Base-by-base conservation (phyloP, 2,113 vertebrate species). In the Anhinga anhinga region DNA sequence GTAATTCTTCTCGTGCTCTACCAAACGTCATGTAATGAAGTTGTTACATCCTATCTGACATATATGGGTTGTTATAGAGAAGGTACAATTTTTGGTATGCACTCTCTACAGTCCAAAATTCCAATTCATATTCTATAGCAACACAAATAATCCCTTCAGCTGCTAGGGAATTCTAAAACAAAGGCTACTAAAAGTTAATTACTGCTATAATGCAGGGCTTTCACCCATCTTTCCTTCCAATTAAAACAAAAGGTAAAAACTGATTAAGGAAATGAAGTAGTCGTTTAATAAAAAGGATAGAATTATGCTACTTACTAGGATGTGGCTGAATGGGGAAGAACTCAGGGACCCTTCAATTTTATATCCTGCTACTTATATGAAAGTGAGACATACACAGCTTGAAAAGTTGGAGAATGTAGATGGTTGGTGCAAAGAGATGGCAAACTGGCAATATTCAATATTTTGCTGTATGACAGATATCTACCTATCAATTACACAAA, bases 121-220 rank as follows among this genome's bases (percentile, higher is more conserved):
- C 74, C 78, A 94, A 83, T 40, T 96, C 22, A 65, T 90, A 94
- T 88, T 91, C 77, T 72, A 34, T 76, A 88, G 22, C 40, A 88
- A 79, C 36, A 81, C 42, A 86, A 69, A 76, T 50, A 70, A 83
- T 78, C 71, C 93, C 36, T 61, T 93, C 70, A 85, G 61, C 70
- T 96, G 29, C 52, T 50, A 42, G 52, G 65, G 70, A 89, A 95
- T 93, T 94, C 49, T 86, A 72, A 42, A 95, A 93, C 58, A 96
- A 96, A 95, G 26, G 20, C 66, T 94, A 56, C 62, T 87, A 69
- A 86, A 92, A 95, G 45, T 82, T 96, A 95, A 95, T 88, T 94
- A 86, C 59, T 53, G 29, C 25, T 83, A 14, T 71, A 88, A 79
- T 66, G 30, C 45, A 65, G 13, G 38, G 34, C 18, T 93, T 95